A percentile compares a stretch with the other conserved stretches of the same genome.
phyloP scores from a whole-genome alignment of 1,140 invertebrate species.

The Leptinotarsa defecta region DNA sequence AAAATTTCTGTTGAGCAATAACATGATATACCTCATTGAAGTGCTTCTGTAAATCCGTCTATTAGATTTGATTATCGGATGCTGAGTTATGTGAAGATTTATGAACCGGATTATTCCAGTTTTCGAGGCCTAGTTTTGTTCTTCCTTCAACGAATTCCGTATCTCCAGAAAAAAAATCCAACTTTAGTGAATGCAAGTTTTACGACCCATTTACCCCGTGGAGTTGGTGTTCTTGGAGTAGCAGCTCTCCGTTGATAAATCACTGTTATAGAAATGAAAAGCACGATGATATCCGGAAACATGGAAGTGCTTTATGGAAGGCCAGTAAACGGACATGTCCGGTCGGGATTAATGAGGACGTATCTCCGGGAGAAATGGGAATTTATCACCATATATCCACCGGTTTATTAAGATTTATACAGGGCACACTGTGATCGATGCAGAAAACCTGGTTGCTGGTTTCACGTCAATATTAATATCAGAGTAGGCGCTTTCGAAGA shows the following conservation, averaged over 20 bases:
- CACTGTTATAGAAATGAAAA: constrained; percentile 53
- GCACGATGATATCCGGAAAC: constrained; percentile 53
- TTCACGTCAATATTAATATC: neutral
- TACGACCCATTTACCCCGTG: neutral
- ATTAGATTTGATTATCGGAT: too few relatives aligned
- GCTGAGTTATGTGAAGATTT: too few relatives aligned
- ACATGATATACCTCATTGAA: too few relatives aligned
- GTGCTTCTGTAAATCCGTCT: too few relatives aligned
- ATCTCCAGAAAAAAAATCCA: neutral
- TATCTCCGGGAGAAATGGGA: constrained; percentile 55
- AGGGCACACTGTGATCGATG: constrained; percentile 34
- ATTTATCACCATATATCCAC: constrained; percentile 56
- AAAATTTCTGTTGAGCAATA: too few relatives aligned
- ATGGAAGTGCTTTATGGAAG: constrained; percentile 55
- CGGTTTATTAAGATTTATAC: constrained; percentile 57
- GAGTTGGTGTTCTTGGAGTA: neutral
- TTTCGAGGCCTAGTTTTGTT: too few relatives aligned
- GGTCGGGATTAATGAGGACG: constrained; percentile 55
- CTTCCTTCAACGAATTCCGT: too few relatives aligned
- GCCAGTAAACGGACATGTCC: constrained; percentile 52
- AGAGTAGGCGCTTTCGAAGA: too few relatives aligned
- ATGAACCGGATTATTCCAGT: too few relatives aligned
- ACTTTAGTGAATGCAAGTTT: neutral
- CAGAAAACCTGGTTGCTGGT: neutral
- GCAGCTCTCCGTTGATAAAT: constrained; percentile 43